These are phyloP conservation scores for Amphiprion percula DNA, from an alignment of 2,113 vertebrate genomes.

Conservation along the genomic window DNA sequence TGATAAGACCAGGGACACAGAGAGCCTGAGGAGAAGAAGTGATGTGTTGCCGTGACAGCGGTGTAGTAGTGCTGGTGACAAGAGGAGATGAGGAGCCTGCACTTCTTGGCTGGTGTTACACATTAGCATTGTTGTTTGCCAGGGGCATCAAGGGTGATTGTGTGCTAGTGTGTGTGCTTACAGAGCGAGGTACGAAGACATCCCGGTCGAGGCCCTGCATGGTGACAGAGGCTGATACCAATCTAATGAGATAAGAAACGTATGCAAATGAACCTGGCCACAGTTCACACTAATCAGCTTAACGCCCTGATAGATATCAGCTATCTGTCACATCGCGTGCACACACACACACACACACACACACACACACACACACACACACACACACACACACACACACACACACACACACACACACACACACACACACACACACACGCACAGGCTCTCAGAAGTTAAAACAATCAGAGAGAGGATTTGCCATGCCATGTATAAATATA, in stretches of 20 bases:
- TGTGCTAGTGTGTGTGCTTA: slow-evolving; percentile 23
- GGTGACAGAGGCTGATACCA: slow-evolving; percentile 82
- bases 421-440: slow-evolving; percentile 39
- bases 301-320: slow-evolving; percentile 84
- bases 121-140: slow-evolving; percentile 75
- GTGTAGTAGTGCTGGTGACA: slow-evolving; percentile 63
- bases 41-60: slow-evolving; percentile 65
- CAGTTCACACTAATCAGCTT: slow-evolving; percentile 87
- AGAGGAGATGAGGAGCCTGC: slow-evolving; percentile 61
- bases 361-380: not conserved
- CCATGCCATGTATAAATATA: slow-evolving; percentile 51
- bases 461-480: slow-evolving; percentile 65
- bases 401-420: too few species aligned
- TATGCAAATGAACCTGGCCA: slow-evolving; percentile 87
- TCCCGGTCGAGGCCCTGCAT: slow-evolving; percentile 79
- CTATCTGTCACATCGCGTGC: slow-evolving; percentile 77
- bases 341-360: slow-evolving; percentile 39
- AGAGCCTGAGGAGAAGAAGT: slow-evolving; percentile 54
- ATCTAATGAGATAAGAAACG: slow-evolving; percentile 87
- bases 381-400: not conserved
- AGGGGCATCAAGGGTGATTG: slow-evolving; percentile 67
- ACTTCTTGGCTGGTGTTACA: slow-evolving; percentile 70
- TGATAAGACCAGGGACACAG: slow-evolving; percentile 69
- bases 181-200: slow-evolving; percentile 73
- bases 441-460: slow-evolving; percentile 61